A percentile compares a stretch with the other conserved stretches of the same genome.
Conservation (phyloP, 2,888 invertebrate genomes). For the Tenthredo notha region DNA sequence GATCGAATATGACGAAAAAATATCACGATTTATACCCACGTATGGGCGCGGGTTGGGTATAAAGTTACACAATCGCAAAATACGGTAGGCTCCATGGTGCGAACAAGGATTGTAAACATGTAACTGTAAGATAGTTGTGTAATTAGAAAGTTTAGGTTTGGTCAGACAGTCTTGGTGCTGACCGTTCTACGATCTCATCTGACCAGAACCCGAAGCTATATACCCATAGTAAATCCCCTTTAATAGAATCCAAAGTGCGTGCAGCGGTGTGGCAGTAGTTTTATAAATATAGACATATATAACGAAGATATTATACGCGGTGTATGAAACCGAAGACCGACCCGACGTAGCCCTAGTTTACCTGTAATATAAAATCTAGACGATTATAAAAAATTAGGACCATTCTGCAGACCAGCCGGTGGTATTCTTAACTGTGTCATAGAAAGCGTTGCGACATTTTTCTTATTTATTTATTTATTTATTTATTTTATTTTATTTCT, state of each 20-base stretch:
- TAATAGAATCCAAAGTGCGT: constrained; percentile 30
- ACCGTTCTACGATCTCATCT: not conserved
- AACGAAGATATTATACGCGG: constrained; percentile 28
- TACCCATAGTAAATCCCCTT: not conserved
- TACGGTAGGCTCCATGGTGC: constrained; percentile 52
- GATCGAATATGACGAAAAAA: not conserved
- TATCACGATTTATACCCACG: not conserved
- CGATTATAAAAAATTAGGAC: constrained; percentile 16
- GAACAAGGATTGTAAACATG: constrained; percentile 44
- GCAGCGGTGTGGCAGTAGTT: constrained; percentile 19
- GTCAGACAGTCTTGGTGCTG: constrained; percentile 4
- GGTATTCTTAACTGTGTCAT: constrained; percentile 31
- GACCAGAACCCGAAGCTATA: constrained; percentile 36
- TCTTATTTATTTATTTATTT: not conserved
- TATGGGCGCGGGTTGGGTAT: not conserved
- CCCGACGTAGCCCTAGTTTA: constrained; percentile 33
- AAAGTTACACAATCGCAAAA: constrained; percentile 12
- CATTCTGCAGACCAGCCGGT: not conserved
- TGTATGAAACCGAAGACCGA: constrained; percentile 42
- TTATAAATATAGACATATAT: not conserved
- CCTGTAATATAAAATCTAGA: constrained; percentile 34
- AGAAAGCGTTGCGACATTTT: constrained; percentile 48
- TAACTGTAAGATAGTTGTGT: constrained; percentile 50
- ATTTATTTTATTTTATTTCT: too few species aligned
- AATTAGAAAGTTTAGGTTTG: constrained; percentile 52